These are phyloP conservation scores for Urophycis tenuis DNA, from an alignment of 2,797 vertebrate genomes.

Conservation along the genomic window DNA sequence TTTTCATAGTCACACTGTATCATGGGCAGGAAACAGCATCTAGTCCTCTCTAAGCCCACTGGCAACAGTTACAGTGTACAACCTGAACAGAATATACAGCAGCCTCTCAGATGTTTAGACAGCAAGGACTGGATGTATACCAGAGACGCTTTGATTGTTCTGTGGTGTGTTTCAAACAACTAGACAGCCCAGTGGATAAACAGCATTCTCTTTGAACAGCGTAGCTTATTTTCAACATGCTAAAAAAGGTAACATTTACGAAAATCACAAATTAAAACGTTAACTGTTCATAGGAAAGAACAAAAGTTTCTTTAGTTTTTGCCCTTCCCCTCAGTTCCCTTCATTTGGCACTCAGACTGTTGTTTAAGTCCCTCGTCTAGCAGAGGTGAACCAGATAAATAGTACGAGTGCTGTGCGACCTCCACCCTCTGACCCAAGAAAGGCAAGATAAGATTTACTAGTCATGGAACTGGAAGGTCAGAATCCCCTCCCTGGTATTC, in stretches of 20 bases:
- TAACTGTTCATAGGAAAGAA: not conserved
- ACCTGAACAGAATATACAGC: not conserved
- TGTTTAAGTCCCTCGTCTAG: no score
- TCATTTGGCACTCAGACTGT: not conserved
- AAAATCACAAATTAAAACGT: not conserved
- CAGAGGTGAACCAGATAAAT: slow-evolving; percentile 6
- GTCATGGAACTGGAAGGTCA: not conserved
- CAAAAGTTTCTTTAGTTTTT: not conserved
- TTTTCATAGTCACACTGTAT: not conserved
- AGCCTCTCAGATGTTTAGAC: not conserved
- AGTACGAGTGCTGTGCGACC: not conserved
- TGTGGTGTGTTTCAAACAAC: not conserved
- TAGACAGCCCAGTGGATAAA: not conserved
- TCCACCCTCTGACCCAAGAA: not conserved
- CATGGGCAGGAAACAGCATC: not conserved
- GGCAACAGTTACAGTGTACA: not conserved
- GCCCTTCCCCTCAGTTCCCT: not conserved
- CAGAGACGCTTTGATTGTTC: not conserved
- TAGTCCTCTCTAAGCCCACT: not conserved
- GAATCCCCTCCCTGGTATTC: not conserved
- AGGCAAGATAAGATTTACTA: not conserved
- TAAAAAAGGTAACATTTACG: not conserved
- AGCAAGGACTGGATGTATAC: not conserved
- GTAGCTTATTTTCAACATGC: not conserved
- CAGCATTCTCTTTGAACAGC: not conserved